Conservation (phyloP, 2,888 invertebrate genomes). For the Idaea straminata region DNA sequence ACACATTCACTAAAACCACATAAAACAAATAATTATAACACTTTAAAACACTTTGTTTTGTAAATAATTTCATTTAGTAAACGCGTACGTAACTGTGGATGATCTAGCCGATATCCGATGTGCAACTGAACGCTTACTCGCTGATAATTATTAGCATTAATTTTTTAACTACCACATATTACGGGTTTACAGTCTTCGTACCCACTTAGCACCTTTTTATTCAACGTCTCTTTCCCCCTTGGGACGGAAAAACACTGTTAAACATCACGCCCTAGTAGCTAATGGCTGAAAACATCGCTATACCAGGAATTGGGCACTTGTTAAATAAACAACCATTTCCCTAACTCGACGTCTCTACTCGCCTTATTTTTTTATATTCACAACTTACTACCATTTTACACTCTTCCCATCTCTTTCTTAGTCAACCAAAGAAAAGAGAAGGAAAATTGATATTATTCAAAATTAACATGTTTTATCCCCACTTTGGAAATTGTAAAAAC, state of each 20-base stretch:
- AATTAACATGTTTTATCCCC: constrained; percentile 30
- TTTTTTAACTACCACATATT: constrained; percentile 3
- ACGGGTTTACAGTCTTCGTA: constrained; percentile 5
- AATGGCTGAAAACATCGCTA: constrained; percentile 9
- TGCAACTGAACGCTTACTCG: not conserved
- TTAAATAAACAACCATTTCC: not conserved
- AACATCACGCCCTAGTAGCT: constrained; percentile 26
- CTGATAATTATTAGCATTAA: not conserved
- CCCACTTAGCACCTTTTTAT: constrained; percentile 22
- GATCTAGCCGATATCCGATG: not conserved
- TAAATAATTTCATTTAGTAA: not conserved
- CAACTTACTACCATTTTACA: constrained; percentile 4
- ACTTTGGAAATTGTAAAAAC: constrained; percentile 24
- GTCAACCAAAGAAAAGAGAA: constrained; percentile 14
- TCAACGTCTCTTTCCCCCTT: constrained; percentile 13
- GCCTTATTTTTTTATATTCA: constrained; percentile 2
- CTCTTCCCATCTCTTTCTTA: constrained; percentile 13
- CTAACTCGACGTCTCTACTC: not conserved
- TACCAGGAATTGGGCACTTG: not conserved
- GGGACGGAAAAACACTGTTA: not conserved
- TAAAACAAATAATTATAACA: not conserved
- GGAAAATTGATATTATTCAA: constrained; percentile 31
- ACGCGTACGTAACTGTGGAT: not conserved
- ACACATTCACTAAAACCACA: not conserved
- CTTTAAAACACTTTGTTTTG: not conserved